phyloP scores from a whole-genome alignment of 2,888 invertebrate species.

The Ochropleura leucogaster region DNA sequence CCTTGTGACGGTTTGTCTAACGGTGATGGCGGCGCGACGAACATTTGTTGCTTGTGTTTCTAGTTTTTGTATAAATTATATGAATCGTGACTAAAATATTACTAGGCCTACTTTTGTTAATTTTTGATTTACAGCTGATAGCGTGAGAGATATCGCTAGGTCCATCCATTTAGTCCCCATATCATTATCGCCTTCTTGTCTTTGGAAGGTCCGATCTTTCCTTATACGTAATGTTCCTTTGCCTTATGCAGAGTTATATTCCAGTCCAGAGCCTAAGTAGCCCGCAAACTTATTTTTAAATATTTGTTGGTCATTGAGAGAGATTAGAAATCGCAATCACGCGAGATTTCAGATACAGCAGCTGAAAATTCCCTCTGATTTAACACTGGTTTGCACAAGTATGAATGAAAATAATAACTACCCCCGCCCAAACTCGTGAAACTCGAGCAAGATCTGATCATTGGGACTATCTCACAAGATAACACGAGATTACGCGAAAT shows the following conservation, averaged over 20 bases:
- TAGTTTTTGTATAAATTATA: constrained; percentile 43
- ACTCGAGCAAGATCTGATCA: too few species aligned
- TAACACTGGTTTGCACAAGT: too few species aligned
- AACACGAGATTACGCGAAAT: too few species aligned
- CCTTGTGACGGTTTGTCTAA: constrained; percentile 70
- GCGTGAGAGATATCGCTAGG: not conserved
- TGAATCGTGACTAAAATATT: constrained; percentile 18
- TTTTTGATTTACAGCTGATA: not conserved
- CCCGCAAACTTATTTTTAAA: too few species aligned
- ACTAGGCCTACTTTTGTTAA: constrained; percentile 28
- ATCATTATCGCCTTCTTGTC: not conserved
- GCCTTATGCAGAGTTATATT: not conserved
- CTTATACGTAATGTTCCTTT: not conserved
- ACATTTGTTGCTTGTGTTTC: constrained; percentile 32
- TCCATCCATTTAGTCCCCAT: not conserved
- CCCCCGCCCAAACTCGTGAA: too few species aligned
- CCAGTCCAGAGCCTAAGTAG: too few species aligned
- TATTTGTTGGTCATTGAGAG: too few species aligned
- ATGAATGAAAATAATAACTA: too few species aligned
- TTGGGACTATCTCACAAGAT: too few species aligned
- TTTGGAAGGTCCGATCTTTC: not conserved
- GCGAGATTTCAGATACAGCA: too few species aligned
- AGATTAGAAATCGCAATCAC: too few species aligned
- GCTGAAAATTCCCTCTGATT: too few species aligned
- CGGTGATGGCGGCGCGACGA: constrained; percentile 53